phyloP scores from a whole-genome alignment of 2,797 vertebrate species.

The Sarcophilus harrisii region DNA sequence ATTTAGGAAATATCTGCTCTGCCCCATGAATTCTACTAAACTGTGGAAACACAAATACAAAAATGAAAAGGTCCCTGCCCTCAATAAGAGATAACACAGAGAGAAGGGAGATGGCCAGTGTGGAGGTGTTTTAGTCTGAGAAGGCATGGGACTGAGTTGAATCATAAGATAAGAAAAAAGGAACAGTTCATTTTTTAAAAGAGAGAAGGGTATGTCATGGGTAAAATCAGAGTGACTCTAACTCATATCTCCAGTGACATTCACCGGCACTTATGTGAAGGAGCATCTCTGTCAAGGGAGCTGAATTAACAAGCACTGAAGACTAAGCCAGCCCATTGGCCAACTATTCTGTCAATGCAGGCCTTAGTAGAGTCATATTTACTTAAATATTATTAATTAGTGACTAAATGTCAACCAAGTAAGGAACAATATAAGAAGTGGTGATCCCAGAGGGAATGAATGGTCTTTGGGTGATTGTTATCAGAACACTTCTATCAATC shows the following conservation, averaged over 20 bases:
- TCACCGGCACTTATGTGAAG: neutral
- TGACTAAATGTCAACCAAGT: neutral
- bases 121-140: neutral
- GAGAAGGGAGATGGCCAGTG: neutral
- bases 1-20: neutral
- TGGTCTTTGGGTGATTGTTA: neutral
- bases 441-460: neutral
- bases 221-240: too few species aligned
- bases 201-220: neutral
- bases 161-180: neutral
- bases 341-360: neutral
- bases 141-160: neutral
- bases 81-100: neutral
- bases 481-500: neutral
- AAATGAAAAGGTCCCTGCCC: neutral
- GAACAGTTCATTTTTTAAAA: neutral
- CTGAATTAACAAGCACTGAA: neutral
- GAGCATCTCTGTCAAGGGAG: neutral
- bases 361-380: neutral
- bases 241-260: too few species aligned
- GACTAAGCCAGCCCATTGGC: neutral
- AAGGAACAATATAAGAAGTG: neutral
- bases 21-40: neutral
- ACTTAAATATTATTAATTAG: neutral
- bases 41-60: neutral